phyloP scores from a whole-genome alignment of 2,888 invertebrate genomes.

The Ophion obscuratus region DNA sequence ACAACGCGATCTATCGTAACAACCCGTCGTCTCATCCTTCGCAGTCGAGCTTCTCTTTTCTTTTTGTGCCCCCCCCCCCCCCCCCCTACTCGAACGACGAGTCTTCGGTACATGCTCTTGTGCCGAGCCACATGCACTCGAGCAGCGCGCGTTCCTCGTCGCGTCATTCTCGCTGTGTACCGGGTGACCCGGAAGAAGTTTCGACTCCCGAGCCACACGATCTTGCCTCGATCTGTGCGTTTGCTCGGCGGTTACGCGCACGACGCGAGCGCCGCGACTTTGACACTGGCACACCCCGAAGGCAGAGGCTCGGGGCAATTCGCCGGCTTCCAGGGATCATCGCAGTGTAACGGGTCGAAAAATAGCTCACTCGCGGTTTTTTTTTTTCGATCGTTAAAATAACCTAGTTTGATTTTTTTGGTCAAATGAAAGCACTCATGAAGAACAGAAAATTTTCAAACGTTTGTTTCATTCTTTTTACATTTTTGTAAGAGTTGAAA shows the following conservation, averaged over 20 bases:
- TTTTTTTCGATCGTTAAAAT: no score
- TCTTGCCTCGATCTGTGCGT: no score
- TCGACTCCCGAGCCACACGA: no score
- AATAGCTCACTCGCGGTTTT: no score
- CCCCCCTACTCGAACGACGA: neutral
- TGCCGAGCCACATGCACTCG: slow-evolving; percentile 6
- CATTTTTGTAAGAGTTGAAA: no score
- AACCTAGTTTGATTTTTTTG: no score
- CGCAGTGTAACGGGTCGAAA: no score
- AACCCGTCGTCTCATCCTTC: neutral
- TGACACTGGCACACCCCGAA: neutral
- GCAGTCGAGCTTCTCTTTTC: neutral
- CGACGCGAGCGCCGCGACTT: neutral
- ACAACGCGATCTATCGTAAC: slow-evolving; percentile 3
- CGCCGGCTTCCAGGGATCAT: neutral
- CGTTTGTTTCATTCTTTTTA: no score
- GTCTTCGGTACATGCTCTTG: slow-evolving; percentile 24
- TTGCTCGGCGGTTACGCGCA: neutral
- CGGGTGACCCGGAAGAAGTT: slow-evolving; percentile 50
- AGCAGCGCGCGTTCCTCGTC: slow-evolving; percentile 4
- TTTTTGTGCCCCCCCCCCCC: slow-evolving; percentile 2
- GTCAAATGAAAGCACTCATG: no score
- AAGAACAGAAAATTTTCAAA: no score
- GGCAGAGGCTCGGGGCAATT: neutral
- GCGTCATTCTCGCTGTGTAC: slow-evolving; percentile 51